Base-by-base conservation (phyloP, 2,113 vertebrate species). In the Merops nubicus region DNA sequence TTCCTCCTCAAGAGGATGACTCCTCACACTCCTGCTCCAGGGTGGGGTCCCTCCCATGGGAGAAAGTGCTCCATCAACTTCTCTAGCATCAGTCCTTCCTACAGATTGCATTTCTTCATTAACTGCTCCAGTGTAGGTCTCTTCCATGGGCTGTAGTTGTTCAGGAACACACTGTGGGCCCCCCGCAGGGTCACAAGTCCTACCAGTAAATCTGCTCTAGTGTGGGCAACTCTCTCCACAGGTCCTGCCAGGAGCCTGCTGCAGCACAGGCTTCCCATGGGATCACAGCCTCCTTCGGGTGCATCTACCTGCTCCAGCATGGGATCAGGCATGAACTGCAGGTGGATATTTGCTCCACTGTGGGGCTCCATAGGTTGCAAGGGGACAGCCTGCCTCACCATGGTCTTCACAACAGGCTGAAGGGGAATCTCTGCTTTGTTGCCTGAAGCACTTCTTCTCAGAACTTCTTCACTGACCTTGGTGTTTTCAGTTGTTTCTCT, bases 381-480 rank as follows among this genome's bases (percentile, higher is more conserved):
- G 15, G 51, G 15, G 26, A 53, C 50, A 51, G 50, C 25, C 50
- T 51, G 26, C 50, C 50, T 51, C 50, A 51, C 22, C 22, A 51
- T 26, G 13, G 42, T 15, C 3, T 57, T 34, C 3, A 8, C 33
- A 12, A 4, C 1, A 1, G 14, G 15, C 25, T 51, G 5, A 43
- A 57, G 25, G 7, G 7, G 7, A 15, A 33, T 22, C 28, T 45
- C 68, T 70, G 21, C 18, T 76, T 21, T 1, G 5, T 13, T 7
- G 4, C 20, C 50, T 19, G 38, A 2, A 76, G 2, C 17, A 70
- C 7, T 21, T 57, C 8, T 8, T 64, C 20, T 81, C 38, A n/a
- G n/a, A n/a, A n/a, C 26, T 70, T 69, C 53, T 80, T 48, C 70
- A 43, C 6, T 23, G 34, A 31, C 7, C 28, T 87, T 28, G 19